phyloP scores from a whole-genome alignment of 2,888 invertebrate genomes.

The Euphydryas editha region DNA sequence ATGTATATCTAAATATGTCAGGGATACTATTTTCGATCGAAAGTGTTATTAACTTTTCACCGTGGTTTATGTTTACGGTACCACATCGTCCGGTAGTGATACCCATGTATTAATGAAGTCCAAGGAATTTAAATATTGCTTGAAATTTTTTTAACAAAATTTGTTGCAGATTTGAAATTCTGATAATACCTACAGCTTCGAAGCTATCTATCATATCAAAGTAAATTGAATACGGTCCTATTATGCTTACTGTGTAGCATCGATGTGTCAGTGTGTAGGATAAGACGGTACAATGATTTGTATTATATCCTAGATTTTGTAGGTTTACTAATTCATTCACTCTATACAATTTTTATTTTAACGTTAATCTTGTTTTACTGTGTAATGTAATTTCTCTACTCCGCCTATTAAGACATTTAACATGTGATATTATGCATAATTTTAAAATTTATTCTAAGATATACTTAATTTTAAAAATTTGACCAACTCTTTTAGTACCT shows the following conservation, averaged over 20 bases:
- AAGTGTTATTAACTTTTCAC: conserved; percentile 15
- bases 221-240: conserved; percentile 2
- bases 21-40: conserved; percentile 25
- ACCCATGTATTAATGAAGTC: conserved; percentile 7
- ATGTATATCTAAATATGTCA: conserved; percentile 29
- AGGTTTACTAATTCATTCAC: not conserved
- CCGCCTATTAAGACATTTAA: conserved; percentile 23
- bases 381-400: conserved; percentile 16
- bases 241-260: conserved; percentile 4
- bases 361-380: not conserved
- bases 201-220: not conserved
- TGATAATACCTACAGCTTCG: not conserved
- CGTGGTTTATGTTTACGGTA: conserved; percentile 23
- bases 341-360: not conserved
- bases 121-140: not conserved
- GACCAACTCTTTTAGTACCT: conserved; percentile 12
- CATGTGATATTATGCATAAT: conserved; percentile 6
- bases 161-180: not conserved
- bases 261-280: conserved; percentile 13
- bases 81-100: conserved; percentile 16
- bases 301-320: not conserved
- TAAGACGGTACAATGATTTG: conserved; percentile 2
- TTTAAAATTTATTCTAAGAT: conserved; percentile 4
- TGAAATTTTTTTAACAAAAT: not conserved
- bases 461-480: conserved; percentile 15